Evolutionary conservation across 2,888 invertebrate genomes (phyloP), one percentile per base, ranked within the genome.

Genomic region (Mystacides longicornis): DNA sequence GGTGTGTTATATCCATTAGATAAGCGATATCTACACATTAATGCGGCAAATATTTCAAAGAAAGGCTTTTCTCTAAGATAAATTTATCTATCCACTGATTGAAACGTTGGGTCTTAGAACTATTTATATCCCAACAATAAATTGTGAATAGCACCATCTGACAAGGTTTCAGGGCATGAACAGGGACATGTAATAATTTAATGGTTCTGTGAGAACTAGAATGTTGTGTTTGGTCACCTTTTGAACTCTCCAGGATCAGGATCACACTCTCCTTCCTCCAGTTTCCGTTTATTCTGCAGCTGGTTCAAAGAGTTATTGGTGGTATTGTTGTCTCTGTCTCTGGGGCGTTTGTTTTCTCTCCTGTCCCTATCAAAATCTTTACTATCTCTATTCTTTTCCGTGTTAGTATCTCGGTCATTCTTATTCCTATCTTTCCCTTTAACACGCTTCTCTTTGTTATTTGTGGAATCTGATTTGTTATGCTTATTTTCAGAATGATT

Each of bases 251-350:
- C 70, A 1, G 70, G 66, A 43, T 78, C 78, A 1, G 74, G 73
- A 58, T 77, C 75, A 59, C 74, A 75, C 64, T 75, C 77, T 1
- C 79, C 81, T 60, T 82, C 81, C 63, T 81, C 81, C 23, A 81
- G 68, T 65, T 81, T 81, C 60, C 82, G 71, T 63, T 78, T 60
- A 46, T 47, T 77, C 33, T 75, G 75, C 14, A 75, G 73, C 11
- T 19, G 52, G 4, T 16, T 16, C 14, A 37, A 3, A n/a, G 37
- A 11, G 14, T 33, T n/a, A 23, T 43, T 19, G 14, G 47, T 27
- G 5, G 45, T 42, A 47, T 33, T 51, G 23, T 55, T 57, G 64
- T 74, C 73, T 14, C 60, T 56, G 14, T 62, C 58, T 42, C 55
- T 49, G 42, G 59, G 59, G 33, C 60, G 51, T 14, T 59, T 67